Percentiles rank a stretch among this genome's conserved stretches.
Evolutionary conservation across 2,797 vertebrate species (phyloP).

Genomic region (Echiichthys vipera): DNA sequence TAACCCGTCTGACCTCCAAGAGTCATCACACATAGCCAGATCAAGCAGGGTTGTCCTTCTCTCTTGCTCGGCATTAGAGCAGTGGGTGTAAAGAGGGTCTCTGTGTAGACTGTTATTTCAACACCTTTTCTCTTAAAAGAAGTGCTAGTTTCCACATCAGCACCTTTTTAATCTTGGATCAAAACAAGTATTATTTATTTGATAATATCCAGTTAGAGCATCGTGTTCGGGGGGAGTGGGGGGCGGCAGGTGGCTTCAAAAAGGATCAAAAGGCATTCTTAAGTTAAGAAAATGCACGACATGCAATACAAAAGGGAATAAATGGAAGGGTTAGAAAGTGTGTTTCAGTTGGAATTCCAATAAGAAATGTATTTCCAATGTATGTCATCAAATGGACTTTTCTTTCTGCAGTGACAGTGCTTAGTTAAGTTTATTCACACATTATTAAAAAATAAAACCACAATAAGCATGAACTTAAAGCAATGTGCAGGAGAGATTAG

Average conservation of each 20-base stretch:
- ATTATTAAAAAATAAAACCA: no score
- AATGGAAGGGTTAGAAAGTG: neutral
- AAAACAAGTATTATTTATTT: constrained; percentile 59
- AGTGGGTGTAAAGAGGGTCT: constrained; percentile 69
- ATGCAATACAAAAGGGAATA: neutral
- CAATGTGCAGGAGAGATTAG: no score
- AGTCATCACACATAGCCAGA: constrained; percentile 83
- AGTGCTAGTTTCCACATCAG: constrained; percentile 62
- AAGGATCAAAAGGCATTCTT: constrained; percentile 10
- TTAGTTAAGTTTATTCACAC: no score
- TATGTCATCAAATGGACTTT: neutral
- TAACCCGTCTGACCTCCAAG: constrained; percentile 86
- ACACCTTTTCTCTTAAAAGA: constrained; percentile 64
- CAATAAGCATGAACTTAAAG: no score
- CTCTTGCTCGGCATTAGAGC: constrained; percentile 74
- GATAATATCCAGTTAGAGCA: constrained; percentile 26
- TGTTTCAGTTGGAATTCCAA: neutral
- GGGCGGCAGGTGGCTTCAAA: constrained; percentile 11
- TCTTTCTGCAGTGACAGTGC: neutral
- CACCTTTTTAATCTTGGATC: constrained; percentile 59
- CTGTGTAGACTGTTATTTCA: constrained; percentile 70
- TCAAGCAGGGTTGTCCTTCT: constrained; percentile 76
- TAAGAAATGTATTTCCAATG: neutral
- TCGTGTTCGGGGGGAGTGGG: neutral
- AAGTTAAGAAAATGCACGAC: neutral